phyloP scores from a whole-genome alignment of 2,888 invertebrate species.

The Teleogryllus oceanicus region DNA sequence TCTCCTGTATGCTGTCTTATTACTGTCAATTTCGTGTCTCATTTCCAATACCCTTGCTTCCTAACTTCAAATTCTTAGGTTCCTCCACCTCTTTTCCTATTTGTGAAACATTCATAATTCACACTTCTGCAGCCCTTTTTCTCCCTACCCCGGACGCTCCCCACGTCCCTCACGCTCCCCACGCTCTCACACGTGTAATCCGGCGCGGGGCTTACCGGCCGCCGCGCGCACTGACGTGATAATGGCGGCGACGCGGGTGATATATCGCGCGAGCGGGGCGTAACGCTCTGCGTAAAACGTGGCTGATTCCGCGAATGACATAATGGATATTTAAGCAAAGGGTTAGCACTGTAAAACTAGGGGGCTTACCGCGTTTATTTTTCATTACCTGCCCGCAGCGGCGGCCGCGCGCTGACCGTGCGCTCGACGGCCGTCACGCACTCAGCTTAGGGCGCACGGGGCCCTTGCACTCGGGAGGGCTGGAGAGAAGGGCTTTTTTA shows the following conservation, averaged over 20 bases:
- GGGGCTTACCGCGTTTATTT: not conserved
- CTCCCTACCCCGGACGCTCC: not conserved
- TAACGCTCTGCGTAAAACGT: not conserved
- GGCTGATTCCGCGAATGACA: not conserved
- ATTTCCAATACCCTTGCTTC: too few species aligned
- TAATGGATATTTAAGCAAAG: not conserved
- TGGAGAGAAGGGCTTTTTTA: too few species aligned
- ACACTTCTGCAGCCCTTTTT: too few species aligned
- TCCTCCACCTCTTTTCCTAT: too few species aligned
- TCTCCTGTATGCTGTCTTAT: too few species aligned
- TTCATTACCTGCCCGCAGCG: not conserved
- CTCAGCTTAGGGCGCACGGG: too few species aligned
- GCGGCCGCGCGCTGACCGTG: too few species aligned
- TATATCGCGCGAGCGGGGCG: not conserved
- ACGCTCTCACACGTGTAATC: not conserved
- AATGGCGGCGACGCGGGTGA: not conserved
- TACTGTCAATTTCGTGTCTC: too few species aligned
- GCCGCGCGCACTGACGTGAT: not conserved
- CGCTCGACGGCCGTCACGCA: too few species aligned
- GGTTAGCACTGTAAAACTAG: not conserved
- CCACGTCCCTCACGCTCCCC: not conserved
- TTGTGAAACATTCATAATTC: too few species aligned
- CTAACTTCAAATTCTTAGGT: too few species aligned
- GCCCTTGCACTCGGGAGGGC: too few species aligned
- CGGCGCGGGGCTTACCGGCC: not conserved